Evolutionary conservation across 2,797 vertebrate species (phyloP), one percentile per base, ranked within the genome.

Genomic region (Alcedo quadribrachys): DNA sequence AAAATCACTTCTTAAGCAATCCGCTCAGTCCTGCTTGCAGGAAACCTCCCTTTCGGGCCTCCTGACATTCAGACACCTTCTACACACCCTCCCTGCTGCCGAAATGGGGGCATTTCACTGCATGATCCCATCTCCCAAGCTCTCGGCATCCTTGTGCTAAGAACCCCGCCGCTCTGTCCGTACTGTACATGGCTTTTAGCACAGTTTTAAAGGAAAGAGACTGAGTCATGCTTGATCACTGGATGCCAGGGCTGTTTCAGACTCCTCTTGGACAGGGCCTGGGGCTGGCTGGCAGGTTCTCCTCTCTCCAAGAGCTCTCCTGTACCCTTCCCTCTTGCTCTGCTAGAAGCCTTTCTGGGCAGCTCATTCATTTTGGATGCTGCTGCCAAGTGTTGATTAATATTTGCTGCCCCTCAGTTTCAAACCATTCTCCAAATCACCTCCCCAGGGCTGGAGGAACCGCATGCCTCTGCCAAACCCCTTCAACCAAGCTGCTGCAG

Each of bases 1-100:
- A 83, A 90, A 89, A 62, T 60, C 68, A 67, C 63, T 85, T 76
- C 48, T 43, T 20, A 48, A 76, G 50, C 43, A 21, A 25, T 89
- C 45, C 58, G 82, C 61, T 73, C 73, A 65, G 77, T 22, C 65
- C 57, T 0, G 0, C 37, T 73, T 80, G 48, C 54, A 92, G 76
- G 60, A 92, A 74, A 60, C 53, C 50, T 80, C 57, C 50, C 0
- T 0, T 63, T 68, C 32, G 45, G 16, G 46, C 33, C 35, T 76
- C 85, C 79, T 85, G 79, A 81, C 46, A 43, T 15, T 21, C 60
- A 82, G 67, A 43, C 55, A 65, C 84, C 40, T 46, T 73, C 63
- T 30, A 30, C 8, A 8, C 55, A 22, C 46, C 54, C 7, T 83
- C 67, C 67, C 77, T 0, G 6, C 46, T 51, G 78, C 28, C 84